Percentiles rank a stretch among this genome's conserved stretches.
These are phyloP conservation scores for Sternarchorhynchus goeldii DNA, from an alignment of 2,797 vertebrate species.

Conservation along the genomic window DNA sequence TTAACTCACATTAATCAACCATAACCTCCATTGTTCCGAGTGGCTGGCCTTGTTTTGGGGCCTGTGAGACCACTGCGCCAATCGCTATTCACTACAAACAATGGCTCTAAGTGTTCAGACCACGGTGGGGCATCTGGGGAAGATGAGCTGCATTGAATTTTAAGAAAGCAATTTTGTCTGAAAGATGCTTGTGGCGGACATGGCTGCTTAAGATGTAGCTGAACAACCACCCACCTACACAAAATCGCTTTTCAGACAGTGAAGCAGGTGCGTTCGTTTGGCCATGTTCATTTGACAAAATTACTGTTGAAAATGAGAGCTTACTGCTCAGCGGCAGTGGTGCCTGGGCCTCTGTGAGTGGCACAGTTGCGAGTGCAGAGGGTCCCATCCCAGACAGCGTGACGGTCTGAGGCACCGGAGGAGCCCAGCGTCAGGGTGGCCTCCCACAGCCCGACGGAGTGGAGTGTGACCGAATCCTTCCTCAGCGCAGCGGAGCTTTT, in stretches of 20 bases:
- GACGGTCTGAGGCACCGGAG: slow-evolving; percentile 4
- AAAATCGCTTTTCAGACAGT: slow-evolving; percentile 44
- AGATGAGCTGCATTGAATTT: slow-evolving; percentile 28
- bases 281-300: slow-evolving; percentile 32
- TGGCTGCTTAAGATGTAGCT: not conserved
- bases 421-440: slow-evolving; percentile 4
- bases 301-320: slow-evolving; percentile 44
- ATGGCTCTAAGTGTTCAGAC: slow-evolving; percentile 27
- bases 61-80: not conserved
- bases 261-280: slow-evolving; percentile 37
- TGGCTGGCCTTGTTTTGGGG: slow-evolving; percentile 1
- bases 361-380: slow-evolving; percentile 45
- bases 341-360: not conserved
- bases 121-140: slow-evolving; percentile 8
- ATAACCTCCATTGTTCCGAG: slow-evolving; percentile 31
- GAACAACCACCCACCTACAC: slow-evolving; percentile 17
- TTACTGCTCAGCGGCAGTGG: slow-evolving; percentile 22
- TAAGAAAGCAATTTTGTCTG: slow-evolving; percentile 34
- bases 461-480: not conserved
- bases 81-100: not conserved
- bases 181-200: slow-evolving; percentile 11
- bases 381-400: slow-evolving; percentile 24
- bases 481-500: not conserved
- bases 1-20: slow-evolving; percentile 26
- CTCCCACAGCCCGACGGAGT: slow-evolving; percentile 6